Conservation (phyloP, 2,888 invertebrate genomes). For the Macrosoma leucophasiata region DNA sequence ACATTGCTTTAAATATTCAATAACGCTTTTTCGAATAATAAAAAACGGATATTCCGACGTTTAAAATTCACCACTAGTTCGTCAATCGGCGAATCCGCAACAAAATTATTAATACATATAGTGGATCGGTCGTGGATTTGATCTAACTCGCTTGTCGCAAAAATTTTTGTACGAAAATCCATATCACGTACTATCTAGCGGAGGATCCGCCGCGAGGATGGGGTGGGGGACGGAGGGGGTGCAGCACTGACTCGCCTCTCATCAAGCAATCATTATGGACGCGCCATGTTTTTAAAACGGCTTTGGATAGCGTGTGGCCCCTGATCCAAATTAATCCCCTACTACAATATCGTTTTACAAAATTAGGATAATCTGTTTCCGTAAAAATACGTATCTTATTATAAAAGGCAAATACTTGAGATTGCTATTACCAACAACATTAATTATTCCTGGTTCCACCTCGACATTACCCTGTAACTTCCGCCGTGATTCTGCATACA, state of each 20-base stretch:
- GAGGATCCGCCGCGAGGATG: conserved; percentile 1
- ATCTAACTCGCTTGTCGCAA: too few relatives aligned
- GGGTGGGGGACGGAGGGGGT: conserved; percentile 31
- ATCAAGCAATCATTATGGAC: conserved; percentile 69
- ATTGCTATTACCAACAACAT: conserved; percentile 44
- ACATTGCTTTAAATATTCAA: too few relatives aligned
- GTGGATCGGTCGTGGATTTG: too few relatives aligned
- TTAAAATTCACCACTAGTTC: too few relatives aligned
- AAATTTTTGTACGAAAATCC: too few relatives aligned
- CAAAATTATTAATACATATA: too few relatives aligned
- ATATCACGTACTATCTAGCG: conserved; percentile 2
- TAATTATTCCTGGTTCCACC: conserved; percentile 54
- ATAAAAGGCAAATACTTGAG: conserved; percentile 42
- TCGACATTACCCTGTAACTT: conserved; percentile 48
- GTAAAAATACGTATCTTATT: conserved; percentile 37
- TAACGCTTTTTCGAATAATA: too few relatives aligned
- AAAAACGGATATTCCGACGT: too few relatives aligned
- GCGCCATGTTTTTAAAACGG: conserved; percentile 73
- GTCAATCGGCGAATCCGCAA: too few relatives aligned
- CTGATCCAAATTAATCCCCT: conserved; percentile 62
- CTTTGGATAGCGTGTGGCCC: conserved; percentile 54
- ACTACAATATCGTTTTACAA: conserved; percentile 55
- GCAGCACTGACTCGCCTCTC: conserved; percentile 49
- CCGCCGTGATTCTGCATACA: conserved; percentile 70
- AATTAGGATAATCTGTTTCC: conserved; percentile 50